A percentile compares a stretch with the other conserved stretches of the same genome.
These are phyloP conservation scores for Megastigmus dorsalis DNA, from an alignment of 2,888 invertebrate genomes.

Conservation along the genomic window DNA sequence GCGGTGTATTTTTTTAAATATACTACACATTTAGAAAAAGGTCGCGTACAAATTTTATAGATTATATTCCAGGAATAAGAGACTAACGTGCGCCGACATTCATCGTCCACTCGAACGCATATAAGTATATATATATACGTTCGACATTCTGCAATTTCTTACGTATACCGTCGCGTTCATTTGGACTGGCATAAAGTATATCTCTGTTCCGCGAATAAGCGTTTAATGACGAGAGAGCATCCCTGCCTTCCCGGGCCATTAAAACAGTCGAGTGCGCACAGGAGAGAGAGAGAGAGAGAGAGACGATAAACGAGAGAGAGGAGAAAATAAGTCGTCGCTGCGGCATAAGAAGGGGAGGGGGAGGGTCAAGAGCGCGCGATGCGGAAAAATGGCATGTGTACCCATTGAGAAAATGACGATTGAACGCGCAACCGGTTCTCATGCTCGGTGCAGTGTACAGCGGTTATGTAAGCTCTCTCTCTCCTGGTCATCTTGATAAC, in stretches of 20 bases:
- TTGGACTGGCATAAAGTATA: constrained; percentile 20
- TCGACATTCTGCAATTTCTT: background rate
- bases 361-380: background rate
- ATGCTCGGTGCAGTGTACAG: background rate
- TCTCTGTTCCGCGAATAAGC: constrained; percentile 12
- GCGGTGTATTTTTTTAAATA: no score
- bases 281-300: background rate
- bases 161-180: background rate
- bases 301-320: background rate
- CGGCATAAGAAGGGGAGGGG: background rate
- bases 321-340: constrained; percentile 26
- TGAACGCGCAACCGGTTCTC: constrained; percentile 31
- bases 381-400: constrained; percentile 8
- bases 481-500: constrained; percentile 27
- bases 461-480: constrained; percentile 33
- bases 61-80: no score
- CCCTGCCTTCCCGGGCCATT: constrained; percentile 8
- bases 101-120: no score
- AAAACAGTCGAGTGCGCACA: background rate
- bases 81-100: no score
- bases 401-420: constrained; percentile 36
- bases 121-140: no score
- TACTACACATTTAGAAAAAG: no score
- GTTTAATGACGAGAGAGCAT: constrained; percentile 14
- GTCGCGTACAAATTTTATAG: no score